These are phyloP conservation scores for Podabrus alpinus DNA, from an alignment of 2,888 invertebrate genomes.

Conservation along the genomic window DNA sequence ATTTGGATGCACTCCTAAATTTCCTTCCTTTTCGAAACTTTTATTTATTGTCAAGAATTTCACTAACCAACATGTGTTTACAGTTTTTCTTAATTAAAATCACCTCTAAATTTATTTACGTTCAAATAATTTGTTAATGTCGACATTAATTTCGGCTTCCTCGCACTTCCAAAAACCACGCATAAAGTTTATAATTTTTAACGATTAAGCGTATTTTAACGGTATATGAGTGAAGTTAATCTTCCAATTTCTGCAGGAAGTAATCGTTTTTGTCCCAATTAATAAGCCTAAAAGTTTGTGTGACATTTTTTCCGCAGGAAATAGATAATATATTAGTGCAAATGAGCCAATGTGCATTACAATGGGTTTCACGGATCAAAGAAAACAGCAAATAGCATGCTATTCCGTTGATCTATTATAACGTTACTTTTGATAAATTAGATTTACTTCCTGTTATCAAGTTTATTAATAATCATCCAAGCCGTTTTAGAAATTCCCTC, in stretches of 20 bases:
- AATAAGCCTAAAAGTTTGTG: constrained; percentile 11
- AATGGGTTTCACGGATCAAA: constrained; percentile 8
- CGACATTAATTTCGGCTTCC: background rate
- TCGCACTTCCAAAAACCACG: background rate
- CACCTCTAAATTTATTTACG: background rate
- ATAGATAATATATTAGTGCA: constrained; percentile 29
- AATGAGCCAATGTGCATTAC: constrained; percentile 18
- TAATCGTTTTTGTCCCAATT: constrained; percentile 18
- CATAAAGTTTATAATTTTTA: background rate
- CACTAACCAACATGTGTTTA: background rate
- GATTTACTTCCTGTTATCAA: constrained; percentile 7
- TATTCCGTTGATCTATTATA: constrained; percentile 18
- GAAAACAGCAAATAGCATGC: background rate
- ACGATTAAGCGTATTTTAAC: background rate
- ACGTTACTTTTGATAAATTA: constrained; percentile 19
- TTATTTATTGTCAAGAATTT: background rate
- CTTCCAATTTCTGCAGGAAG: constrained; percentile 14
- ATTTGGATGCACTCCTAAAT: constrained; percentile 12
- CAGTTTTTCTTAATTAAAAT: background rate
- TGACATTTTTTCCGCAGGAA: constrained; percentile 28
- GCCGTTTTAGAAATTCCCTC: background rate
- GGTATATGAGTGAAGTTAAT: background rate
- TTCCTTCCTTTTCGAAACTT: background rate
- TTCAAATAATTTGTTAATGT: constrained; percentile 15
- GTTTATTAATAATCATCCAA: background rate